Base-by-base conservation (phyloP, 1,140 invertebrate genomes). In the Pogonognathellus flavescens region DNA sequence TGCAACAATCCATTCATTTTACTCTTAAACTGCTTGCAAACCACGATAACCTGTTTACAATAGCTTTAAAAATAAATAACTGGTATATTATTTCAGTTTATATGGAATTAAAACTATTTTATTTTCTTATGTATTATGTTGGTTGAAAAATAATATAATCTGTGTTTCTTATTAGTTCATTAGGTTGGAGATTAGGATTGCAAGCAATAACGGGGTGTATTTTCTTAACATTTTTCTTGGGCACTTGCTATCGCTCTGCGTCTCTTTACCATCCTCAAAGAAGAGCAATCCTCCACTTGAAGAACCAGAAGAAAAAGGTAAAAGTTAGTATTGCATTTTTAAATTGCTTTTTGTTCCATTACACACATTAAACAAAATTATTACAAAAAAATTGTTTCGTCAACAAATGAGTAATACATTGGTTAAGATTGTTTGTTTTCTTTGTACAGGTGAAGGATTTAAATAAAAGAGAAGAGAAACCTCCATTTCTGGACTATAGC, bases 181-280 rank as follows among this genome's bases (percentile, higher is more conserved):
- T 97, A 22, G 94, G 95, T 16, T 97, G 96, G 96, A 93, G 95
- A 87, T 90, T 96, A 82, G 96, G 95, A 22, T 92, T 97, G n/a
- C 96, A 97, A 90, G 94, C 95, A 57, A 93, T 97, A 5, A 97
- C 96, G 0, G 95, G 95, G 16, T 93, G 95, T 3, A 93, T 96
- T 10, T 95, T 96, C 86, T 91, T 95, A 7, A 96, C 95, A 0
- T 97, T 97, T 90, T 94, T 97, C 88, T 92, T 97, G 10, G 96
- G 96, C 18, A 96, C 95, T 2, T 95, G 96, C 91, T 97, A 97
- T 90, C 93, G 96, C 14, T 96, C 96, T 10, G 96, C 96, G 0
- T 96, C 96, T 0, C 91, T 97, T 0, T 97, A 97, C 89, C 96
- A 97, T 90, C 96, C 96, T 0, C 95, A 97, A 90, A 90, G 96